These are phyloP conservation scores for Chlorops oryzae DNA, from an alignment of 1,140 invertebrate species.

Conservation along the genomic window DNA sequence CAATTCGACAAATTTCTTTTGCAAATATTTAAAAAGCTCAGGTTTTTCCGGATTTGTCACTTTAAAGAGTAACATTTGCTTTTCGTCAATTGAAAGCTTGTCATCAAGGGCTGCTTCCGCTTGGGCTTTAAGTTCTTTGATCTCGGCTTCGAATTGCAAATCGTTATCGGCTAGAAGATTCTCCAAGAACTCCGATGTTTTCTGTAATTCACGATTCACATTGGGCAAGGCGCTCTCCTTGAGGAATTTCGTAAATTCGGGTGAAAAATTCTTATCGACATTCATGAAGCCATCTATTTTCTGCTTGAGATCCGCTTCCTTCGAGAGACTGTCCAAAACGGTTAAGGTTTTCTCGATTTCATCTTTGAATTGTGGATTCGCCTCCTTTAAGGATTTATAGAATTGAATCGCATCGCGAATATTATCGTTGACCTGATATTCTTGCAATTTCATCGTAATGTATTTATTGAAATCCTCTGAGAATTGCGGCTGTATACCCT, in stretches of 20 bases:
- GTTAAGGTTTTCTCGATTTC: slow-evolving; percentile 21
- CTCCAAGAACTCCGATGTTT: slow-evolving; percentile 20
- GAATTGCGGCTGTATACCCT: slow-evolving; percentile 15
- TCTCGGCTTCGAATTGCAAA: slow-evolving; percentile 17
- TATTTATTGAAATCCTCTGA: slow-evolving; percentile 20
- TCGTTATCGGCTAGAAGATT: slow-evolving; percentile 16
- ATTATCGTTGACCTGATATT: slow-evolving; percentile 20
- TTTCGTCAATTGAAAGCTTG: slow-evolving; percentile 20
- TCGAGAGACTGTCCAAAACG: slow-evolving; percentile 16
- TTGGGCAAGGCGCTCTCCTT: slow-evolving; percentile 22
- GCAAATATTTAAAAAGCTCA: slow-evolving; percentile 22
- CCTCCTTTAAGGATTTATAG: slow-evolving; percentile 19
- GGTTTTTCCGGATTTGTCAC: slow-evolving; percentile 24
- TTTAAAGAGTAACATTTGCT: slow-evolving; percentile 24
- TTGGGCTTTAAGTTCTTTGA: slow-evolving; percentile 20
- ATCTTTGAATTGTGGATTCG: slow-evolving; percentile 14
- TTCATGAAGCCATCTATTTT: slow-evolving; percentile 18
- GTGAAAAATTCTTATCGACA: slow-evolving; percentile 21
- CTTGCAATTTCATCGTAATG: slow-evolving; percentile 18
- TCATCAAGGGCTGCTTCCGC: slow-evolving; percentile 18
- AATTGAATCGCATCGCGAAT: slow-evolving; percentile 19
- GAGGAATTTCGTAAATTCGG: slow-evolving; percentile 24
- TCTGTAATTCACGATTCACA: slow-evolving; percentile 20
- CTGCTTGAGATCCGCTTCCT: slow-evolving; percentile 18
- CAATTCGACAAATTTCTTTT: slow-evolving; percentile 24